These are phyloP conservation scores for Prenolepis imparis DNA, from an alignment of 2,888 invertebrate genomes.

Conservation along the genomic window DNA sequence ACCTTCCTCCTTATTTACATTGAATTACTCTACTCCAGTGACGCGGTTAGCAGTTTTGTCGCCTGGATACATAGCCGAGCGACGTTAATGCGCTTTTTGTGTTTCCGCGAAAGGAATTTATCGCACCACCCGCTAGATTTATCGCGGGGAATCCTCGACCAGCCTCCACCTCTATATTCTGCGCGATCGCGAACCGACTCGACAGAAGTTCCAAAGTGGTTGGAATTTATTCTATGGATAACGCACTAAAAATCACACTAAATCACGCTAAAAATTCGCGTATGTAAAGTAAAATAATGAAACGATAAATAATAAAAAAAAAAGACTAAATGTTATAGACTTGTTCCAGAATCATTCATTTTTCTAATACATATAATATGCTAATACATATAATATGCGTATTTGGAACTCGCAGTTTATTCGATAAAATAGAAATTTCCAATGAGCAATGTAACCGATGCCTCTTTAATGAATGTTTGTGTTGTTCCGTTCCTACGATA, in stretches of 20 bases:
- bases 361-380: neutral
- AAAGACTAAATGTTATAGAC: neutral
- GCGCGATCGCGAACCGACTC: constrained; percentile 21
- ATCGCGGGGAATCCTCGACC: constrained; percentile 55
- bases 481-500: constrained; percentile 39
- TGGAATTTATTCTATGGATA: constrained; percentile 30
- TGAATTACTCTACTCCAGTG: constrained; percentile 57
- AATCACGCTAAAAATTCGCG: neutral
- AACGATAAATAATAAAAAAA: neutral
- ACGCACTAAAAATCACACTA: no score
- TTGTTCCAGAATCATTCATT: neutral
- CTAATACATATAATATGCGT: neutral
- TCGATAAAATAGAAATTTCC: neutral
- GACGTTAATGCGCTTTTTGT: constrained; percentile 78
- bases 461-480: constrained; percentile 66
- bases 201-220: constrained; percentile 2
- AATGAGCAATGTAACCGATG: neutral
- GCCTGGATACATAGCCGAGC: constrained; percentile 52
- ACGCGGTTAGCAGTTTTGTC: constrained; percentile 61
- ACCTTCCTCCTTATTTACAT: constrained; percentile 18
- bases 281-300: neutral
- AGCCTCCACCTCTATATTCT: constrained; percentile 22
- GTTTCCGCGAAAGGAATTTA: constrained; percentile 76
- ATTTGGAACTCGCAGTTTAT: neutral
- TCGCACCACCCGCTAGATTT: constrained; percentile 72